phyloP scores from a whole-genome alignment of 2,113 vertebrate genomes.

The Serilophus lunatus region DNA sequence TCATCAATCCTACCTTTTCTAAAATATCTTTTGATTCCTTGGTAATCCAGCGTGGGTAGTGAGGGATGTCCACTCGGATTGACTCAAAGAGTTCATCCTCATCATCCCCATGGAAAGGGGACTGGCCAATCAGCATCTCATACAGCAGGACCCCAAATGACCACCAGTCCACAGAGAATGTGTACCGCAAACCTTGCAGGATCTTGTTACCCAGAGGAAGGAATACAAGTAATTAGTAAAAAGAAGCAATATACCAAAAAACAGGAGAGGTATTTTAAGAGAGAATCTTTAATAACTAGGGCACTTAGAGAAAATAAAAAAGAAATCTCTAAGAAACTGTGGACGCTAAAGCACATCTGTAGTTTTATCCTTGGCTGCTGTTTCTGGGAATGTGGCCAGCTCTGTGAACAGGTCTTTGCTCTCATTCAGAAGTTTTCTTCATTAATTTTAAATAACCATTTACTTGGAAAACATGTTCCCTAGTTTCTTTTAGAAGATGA shows the following conservation, averaged over 20 bases:
- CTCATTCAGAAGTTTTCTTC: not conserved
- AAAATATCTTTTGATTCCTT: conserved; percentile 93
- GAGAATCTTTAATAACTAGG: not conserved
- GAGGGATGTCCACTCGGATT: conserved; percentile 91
- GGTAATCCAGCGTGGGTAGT: conserved; percentile 97
- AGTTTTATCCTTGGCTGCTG: not conserved
- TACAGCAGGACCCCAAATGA: conserved; percentile 95
- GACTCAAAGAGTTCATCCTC: conserved; percentile 98
- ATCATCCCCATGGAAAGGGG: conserved; percentile 96
- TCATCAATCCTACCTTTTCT: conserved; percentile 79
- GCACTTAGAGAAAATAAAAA: not conserved
- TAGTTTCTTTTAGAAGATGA: not conserved
- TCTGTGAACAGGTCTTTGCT: not conserved
- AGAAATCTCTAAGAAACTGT: not conserved
- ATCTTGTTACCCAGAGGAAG: conserved; percentile 73
- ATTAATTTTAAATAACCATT: not conserved
- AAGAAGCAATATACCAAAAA: not conserved
- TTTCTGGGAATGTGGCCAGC: not conserved
- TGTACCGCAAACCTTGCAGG: conserved; percentile 90
- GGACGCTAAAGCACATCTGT: not conserved
- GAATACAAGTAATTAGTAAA: accelerated
- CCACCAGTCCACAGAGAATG: conserved; percentile 99
- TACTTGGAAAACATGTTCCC: not conserved
- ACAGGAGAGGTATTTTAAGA: not conserved
- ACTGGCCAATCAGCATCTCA: conserved; percentile 97